phyloP scores from a whole-genome alignment of 2,797 vertebrate species.

The Eulemur coronatus region DNA sequence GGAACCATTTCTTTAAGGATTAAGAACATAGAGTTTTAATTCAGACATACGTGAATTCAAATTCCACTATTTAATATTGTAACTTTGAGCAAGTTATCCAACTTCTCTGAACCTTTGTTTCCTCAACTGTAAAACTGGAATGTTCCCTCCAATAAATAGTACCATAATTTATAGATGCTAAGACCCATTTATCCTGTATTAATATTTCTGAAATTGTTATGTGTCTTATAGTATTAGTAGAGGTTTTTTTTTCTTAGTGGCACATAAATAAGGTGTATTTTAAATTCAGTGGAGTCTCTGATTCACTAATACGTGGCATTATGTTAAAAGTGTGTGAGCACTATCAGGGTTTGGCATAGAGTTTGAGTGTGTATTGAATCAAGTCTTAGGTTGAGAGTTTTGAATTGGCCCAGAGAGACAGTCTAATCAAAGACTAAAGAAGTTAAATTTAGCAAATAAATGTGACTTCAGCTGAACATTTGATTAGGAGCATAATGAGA shows the following conservation, averaged over 20 bases:
- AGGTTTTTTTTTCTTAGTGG: neutral
- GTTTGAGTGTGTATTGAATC: neutral
- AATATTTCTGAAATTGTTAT: neutral
- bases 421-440: neutral
- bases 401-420: neutral
- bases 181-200: neutral
- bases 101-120: neutral
- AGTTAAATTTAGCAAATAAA: neutral
- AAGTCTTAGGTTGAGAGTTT: neutral
- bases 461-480: neutral
- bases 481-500: neutral
- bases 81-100: neutral
- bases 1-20: neutral
- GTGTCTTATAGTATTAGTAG: neutral
- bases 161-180: neutral
- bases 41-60: neutral
- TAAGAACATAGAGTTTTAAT: conserved; percentile 25
- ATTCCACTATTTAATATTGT: neutral
- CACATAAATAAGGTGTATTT: neutral
- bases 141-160: neutral
- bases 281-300: neutral
- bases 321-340: neutral
- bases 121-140: neutral
- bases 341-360: neutral
- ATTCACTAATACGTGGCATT: neutral